A percentile compares a stretch with the other conserved stretches of the same genome.
Conservation (phyloP, 2,113 vertebrate species). For the Clarias macrocephalus region DNA sequence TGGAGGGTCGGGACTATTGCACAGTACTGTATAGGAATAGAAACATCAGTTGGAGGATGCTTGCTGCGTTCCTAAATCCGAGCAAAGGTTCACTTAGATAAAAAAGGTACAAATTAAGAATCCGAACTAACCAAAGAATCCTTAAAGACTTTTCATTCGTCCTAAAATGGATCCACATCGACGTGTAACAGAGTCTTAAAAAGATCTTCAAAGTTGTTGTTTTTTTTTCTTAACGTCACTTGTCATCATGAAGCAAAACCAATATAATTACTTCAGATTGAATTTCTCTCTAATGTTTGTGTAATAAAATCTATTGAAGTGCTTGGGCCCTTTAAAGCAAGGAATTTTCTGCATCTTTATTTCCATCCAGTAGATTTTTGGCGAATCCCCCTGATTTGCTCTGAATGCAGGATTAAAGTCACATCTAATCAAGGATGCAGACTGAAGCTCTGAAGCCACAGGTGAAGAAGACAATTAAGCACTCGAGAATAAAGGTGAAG, state of each 20-base stretch:
- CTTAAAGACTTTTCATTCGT: no score
- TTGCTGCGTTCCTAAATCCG: no score
- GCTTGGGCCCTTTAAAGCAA: background rate
- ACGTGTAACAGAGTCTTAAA: no score
- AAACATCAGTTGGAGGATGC: no score
- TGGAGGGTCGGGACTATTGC: no score
- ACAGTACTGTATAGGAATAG: no score
- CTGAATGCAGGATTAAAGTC: background rate
- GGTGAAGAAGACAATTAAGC: conserved; percentile 9
- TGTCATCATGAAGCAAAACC: background rate
- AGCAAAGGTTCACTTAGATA: no score
- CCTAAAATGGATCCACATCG: no score
- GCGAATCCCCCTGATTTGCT: background rate
- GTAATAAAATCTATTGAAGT: background rate
- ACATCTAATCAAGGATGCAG: background rate
- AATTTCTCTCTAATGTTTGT: background rate
- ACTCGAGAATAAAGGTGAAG: background rate
- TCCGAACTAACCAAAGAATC: no score
- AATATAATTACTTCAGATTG: background rate
- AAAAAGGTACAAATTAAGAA: no score
- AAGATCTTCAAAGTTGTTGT: no score
- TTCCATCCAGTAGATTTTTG: background rate
- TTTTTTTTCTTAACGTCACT: background rate
- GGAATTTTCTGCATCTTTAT: background rate
- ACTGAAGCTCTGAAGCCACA: background rate